These are phyloP conservation scores for Hypselothyrea guttata DNA, from an alignment of 2,888 invertebrate genomes.

Conservation along the genomic window DNA sequence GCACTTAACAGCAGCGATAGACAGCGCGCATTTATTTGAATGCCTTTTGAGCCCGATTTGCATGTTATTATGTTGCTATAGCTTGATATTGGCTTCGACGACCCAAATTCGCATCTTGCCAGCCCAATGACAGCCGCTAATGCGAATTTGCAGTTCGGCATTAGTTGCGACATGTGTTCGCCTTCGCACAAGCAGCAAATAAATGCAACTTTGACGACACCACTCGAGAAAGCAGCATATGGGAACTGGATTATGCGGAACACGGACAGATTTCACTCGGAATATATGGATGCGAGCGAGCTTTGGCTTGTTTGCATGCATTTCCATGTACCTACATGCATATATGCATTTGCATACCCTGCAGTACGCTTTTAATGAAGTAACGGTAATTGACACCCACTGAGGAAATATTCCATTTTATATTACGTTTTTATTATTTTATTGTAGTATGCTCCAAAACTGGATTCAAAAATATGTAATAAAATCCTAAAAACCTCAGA, in stretches of 20 bases:
- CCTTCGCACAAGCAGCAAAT: slow-evolving; percentile 49
- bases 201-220: slow-evolving; percentile 58
- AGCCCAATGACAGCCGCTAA: slow-evolving; percentile 13
- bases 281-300: slow-evolving; percentile 1
- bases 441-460: too few species aligned
- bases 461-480: too few species aligned
- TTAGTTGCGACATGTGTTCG: slow-evolving; percentile 38
- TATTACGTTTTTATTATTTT: too few species aligned
- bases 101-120: neutral
- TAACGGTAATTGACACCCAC: too few species aligned
- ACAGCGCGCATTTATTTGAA: too few species aligned
- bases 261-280: slow-evolving; percentile 14
- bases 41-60: too few species aligned
- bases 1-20: too few species aligned
- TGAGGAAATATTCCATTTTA: too few species aligned
- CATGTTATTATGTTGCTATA: neutral
- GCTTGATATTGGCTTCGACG: neutral
- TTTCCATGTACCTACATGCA: slow-evolving; percentile 10
- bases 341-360: too few species aligned
- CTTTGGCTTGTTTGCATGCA: slow-evolving; percentile 5
- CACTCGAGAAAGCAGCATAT: slow-evolving; percentile 43
- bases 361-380: too few species aligned
- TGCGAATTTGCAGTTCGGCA: slow-evolving; percentile 23
- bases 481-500: too few species aligned
- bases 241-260: slow-evolving; percentile 57